Evolutionary conservation across 2,113 vertebrate species (phyloP).

Genomic region (Chloropsis cyanopogon): DNA sequence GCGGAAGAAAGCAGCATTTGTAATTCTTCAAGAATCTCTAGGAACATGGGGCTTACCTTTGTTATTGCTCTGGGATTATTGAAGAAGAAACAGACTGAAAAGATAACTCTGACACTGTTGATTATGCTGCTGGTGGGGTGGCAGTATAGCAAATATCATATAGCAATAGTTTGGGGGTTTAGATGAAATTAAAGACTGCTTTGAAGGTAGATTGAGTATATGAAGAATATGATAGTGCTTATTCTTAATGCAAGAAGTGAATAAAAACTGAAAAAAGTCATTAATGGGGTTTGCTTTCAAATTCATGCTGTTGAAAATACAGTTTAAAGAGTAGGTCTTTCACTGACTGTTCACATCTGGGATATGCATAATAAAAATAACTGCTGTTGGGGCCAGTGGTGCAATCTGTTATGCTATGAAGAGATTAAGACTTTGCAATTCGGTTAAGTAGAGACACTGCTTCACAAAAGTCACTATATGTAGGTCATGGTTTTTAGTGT

Average conservation of each 20-base stretch:
- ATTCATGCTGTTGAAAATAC: background rate
- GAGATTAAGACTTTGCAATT: conserved; percentile 2
- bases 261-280: background rate
- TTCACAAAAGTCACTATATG: background rate
- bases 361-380: background rate
- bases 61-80: background rate
- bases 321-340: background rate
- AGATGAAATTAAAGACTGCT: background rate
- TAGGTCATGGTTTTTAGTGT: conserved; percentile 29
- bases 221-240: background rate
- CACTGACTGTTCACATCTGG: background rate
- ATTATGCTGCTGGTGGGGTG: background rate
- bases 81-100: background rate
- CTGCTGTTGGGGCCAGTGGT: background rate
- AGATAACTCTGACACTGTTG: background rate
- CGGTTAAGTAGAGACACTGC: background rate
- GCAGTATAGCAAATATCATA: background rate
- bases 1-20: background rate
- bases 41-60: background rate
- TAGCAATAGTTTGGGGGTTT: background rate
- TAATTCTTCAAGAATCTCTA: background rate
- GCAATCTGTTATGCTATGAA: conserved; percentile 13
- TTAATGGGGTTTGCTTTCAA: background rate
- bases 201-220: background rate
- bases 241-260: background rate